Evolutionary conservation across 2,888 invertebrate species (phyloP), one percentile per base, ranked within the genome.

Genomic region (Drosophila paramelanica): DNA sequence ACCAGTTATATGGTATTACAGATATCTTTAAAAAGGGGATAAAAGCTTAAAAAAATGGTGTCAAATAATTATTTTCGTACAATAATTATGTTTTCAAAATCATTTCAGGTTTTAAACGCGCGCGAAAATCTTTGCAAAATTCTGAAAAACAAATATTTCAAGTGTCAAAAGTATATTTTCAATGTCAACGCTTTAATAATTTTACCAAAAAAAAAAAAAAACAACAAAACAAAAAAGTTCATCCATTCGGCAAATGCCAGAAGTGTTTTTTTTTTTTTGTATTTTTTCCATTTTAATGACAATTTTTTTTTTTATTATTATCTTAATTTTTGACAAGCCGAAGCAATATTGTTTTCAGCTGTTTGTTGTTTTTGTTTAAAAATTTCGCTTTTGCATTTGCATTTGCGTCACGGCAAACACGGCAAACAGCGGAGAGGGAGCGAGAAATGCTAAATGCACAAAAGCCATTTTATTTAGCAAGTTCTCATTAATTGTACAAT

Each of bases 101-200:
- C 11, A 4, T 39, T 39, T 25, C 10, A 10, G 5, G 8, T 3
- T n/a, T 36, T 25, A 38, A 50, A 8, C 10, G 50, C 23, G 33
- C 23, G 13, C 23, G 8, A 41, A 61, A 47, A 31, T n/a, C n/a
- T 57, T 27, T 20, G 10, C 33, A 27, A 14, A 47, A 57, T 31
- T 43, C 5, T 11, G 11, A 66, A 55, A 52, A 13, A 2, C 33
- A 55, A 45, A 58, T 53, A 36, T 20, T 33, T 49, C 42, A 49
- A 45, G 41, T 67, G 67, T 56, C 67, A 65, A 10, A 50, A 39
- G 20, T 46, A 27, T 42, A 69, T 67, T 71, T 75, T 76, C 77
- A 75, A 71, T 75, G 75, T 76, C 72, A 75, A 65, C 77, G 47
- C 50, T 59, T 77, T 73, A 56, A 77, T 73, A 59, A 77, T 57